Base-by-base conservation (phyloP, 2,888 invertebrate genomes). In the Dione juno region DNA sequence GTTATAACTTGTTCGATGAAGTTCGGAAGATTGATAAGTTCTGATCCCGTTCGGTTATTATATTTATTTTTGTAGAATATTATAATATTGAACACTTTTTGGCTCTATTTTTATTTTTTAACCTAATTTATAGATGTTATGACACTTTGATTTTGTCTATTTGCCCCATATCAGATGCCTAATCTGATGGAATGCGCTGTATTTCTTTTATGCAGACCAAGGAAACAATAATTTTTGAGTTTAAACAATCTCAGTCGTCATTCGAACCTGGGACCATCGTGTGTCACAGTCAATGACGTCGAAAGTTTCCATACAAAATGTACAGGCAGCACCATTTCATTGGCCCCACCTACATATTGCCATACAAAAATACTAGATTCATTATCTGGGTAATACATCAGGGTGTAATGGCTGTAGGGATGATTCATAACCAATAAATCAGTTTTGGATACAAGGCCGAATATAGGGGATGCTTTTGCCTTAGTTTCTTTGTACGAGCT, bases 381-480 rank as follows among this genome's bases (percentile, higher is more conserved):
- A 92, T 92, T 92, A 91, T 92, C 91, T 85, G 82, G 82, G 84
- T 88, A 85, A 90, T 90, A 90, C 89, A 90, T 90, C 88, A 88
- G 77, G 77, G 79, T 76, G 82, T 87, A 86, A 88, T 87, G 85
- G 87, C 80, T 80, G 79, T 77, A 84, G 77, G 88, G 88, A 86
- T 90, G 92, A 92, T 92, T 92, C 91, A 92, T 92, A 91, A 91
- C 89, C 92, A 81, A 93, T 93, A 93, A 92, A 93, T 93, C 93
- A 92, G 92, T 64, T 64, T 64, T 64, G 64, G 64, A 64, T 64
- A 64, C 64, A 64, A 64, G 64, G 52, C 50, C 64, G 52, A 64
- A 64, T 64, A 64, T 48, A 14, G 64, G 64, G 48, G 48, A 37
- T 52, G 50, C 50, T 61, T 45, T 92, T 88, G 81, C 19, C 52